Evolutionary conservation across 2,888 invertebrate genomes (phyloP).

Genomic region (Sesia bembeciformis): DNA sequence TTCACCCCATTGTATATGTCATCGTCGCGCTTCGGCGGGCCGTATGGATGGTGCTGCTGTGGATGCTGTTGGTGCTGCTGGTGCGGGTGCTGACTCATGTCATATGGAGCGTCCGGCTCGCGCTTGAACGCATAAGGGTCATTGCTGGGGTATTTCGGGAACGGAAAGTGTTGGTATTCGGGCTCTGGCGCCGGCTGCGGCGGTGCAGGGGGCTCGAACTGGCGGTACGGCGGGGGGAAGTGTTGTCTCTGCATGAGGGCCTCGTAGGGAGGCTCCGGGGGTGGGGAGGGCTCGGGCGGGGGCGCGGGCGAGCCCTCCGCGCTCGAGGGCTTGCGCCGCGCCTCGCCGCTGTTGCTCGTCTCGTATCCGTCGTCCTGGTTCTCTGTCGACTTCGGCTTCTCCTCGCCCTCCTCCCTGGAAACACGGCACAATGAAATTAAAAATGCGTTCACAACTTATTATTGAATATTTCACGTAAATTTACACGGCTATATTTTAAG

Average conservation of each 20-base stretch:
- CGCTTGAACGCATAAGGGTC: constrained; percentile 60
- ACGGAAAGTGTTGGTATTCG: constrained; percentile 49
- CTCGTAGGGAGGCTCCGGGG: constrained; percentile 27
- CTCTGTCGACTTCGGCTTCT: constrained; percentile 77
- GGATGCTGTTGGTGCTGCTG: constrained; percentile 13
- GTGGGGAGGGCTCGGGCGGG: constrained; percentile 27
- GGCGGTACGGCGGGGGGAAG: constrained; percentile 27
- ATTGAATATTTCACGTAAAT: no score
- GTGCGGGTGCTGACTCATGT: constrained; percentile 51
- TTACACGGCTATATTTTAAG: no score
- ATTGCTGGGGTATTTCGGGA: constrained; percentile 49
- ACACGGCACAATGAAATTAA: not conserved
- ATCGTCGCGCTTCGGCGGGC: constrained; percentile 44
- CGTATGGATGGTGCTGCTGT: constrained; percentile 11
- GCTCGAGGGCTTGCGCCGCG: constrained; percentile 52
- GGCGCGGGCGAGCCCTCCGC: constrained; percentile 29
- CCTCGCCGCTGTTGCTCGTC: constrained; percentile 82
- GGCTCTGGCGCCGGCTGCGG: constrained; percentile 25
- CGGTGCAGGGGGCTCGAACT: constrained; percentile 38
- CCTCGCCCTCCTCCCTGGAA: constrained; percentile 63
- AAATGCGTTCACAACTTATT: no score
- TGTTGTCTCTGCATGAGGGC: constrained; percentile 3
- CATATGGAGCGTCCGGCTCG: constrained; percentile 58
- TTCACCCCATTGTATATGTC: constrained; percentile 66
- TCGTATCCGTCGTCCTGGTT: constrained; percentile 93